phyloP scores from a whole-genome alignment of 1,140 invertebrate genomes.

The Coelopa frigida region DNA sequence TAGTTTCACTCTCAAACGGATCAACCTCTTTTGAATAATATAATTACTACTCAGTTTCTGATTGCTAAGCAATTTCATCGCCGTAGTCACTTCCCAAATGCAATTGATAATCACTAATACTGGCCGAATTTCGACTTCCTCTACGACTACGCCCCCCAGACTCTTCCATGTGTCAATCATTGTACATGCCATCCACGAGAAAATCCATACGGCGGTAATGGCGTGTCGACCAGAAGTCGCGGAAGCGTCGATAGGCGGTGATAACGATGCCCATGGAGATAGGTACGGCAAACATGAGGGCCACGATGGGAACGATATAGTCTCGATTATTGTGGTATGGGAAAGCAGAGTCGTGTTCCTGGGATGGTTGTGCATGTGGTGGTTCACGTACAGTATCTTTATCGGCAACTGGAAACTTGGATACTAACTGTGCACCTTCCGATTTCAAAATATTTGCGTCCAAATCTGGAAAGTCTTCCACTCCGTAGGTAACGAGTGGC shows the following conservation, averaged over 20 bases:
- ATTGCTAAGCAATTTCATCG: slow-evolving; percentile 12
- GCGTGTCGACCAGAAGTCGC: slow-evolving; percentile 55
- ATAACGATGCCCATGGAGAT: slow-evolving; percentile 47
- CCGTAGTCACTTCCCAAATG: too few relatives aligned
- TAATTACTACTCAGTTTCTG: neutral
- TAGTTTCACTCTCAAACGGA: too few relatives aligned
- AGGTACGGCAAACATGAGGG: slow-evolving; percentile 48
- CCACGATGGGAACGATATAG: slow-evolving; percentile 50
- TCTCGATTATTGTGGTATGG: slow-evolving; percentile 32
- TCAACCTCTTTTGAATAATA: neutral
- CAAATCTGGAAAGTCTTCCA: slow-evolving; percentile 17
- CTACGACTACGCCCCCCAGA: slow-evolving; percentile 10
- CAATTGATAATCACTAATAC: too few relatives aligned
- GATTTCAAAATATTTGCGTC: neutral
- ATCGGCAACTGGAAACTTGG: slow-evolving; percentile 2
- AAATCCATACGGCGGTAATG: slow-evolving; percentile 60
- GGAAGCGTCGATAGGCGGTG: slow-evolving; percentile 50
- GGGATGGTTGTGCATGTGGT: slow-evolving; percentile 21
- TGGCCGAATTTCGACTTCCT: slow-evolving; percentile 8
- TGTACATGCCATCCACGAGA: slow-evolving; percentile 60
- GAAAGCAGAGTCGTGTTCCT: slow-evolving; percentile 18
- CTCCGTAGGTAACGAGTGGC: slow-evolving; percentile 21
- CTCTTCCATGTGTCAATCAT: slow-evolving; percentile 46
- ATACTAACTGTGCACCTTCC: neutral
- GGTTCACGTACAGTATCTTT: slow-evolving; percentile 1